A percentile compares a stretch with the other conserved stretches of the same genome.
Conservation (phyloP, 1,140 invertebrate genomes). For the Drosophila ercepeae region DNA sequence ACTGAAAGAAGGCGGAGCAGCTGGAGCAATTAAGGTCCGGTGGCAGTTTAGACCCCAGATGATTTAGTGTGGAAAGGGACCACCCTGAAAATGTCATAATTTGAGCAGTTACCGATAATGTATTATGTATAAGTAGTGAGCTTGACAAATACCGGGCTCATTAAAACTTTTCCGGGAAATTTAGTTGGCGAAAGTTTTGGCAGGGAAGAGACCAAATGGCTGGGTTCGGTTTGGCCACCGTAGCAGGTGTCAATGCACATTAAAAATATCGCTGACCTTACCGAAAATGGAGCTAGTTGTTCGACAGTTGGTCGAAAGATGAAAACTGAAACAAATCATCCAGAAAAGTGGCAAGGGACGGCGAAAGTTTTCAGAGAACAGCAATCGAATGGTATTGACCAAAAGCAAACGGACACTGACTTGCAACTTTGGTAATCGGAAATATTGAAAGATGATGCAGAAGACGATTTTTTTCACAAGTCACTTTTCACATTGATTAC, state of each 20-base stretch:
- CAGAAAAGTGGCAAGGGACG: background rate
- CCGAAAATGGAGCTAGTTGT: constrained; percentile 16
- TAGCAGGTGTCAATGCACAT: constrained; percentile 61
- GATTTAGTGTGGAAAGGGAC: background rate
- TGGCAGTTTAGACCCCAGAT: constrained; percentile 12
- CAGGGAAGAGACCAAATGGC: constrained; percentile 9
- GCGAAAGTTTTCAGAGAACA: constrained; percentile 21
- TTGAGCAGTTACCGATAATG: constrained; percentile 11
- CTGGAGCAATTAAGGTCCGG: background rate
- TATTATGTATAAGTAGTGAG: constrained; percentile 16
- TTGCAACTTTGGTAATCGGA: background rate
- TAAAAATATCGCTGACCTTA: constrained; percentile 42
- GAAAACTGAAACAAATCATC: constrained; percentile 10
- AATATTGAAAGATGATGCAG: background rate
- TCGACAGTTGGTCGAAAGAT: constrained; percentile 27
- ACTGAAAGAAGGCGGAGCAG: background rate
- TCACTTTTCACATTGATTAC: background rate
- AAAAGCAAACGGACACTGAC: background rate
- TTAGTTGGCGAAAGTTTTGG: constrained; percentile 8
- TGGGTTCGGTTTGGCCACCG: constrained; percentile 1
- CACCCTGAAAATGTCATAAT: constrained; percentile 5
- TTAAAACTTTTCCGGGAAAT: constrained; percentile 24
- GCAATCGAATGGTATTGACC: constrained; percentile 19
- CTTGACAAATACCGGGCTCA: constrained; percentile 6
- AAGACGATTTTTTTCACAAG: background rate